Conservation (phyloP, 2,888 invertebrate species). For the Gisinianus flammeolus region DNA sequence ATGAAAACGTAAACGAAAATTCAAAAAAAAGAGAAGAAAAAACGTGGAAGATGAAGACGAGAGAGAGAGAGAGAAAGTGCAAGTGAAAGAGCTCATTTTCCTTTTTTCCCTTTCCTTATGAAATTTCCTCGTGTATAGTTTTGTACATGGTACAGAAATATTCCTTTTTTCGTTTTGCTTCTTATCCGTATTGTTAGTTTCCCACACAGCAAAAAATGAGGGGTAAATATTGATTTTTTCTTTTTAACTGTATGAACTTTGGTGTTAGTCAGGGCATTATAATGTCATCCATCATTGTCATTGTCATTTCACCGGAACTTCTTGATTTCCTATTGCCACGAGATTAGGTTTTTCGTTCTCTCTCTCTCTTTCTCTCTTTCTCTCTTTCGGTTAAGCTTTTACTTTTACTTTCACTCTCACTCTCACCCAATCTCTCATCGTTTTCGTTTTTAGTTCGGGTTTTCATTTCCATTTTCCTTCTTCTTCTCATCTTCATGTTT, state of each 20-base stretch:
- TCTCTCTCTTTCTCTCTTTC: not conserved
- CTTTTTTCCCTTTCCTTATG: too few species aligned
- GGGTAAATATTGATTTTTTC: conserved; percentile 15
- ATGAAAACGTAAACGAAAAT: too few species aligned
- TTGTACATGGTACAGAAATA: too few species aligned
- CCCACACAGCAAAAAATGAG: not conserved
- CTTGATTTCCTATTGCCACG: conserved; percentile 30
- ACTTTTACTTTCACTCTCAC: not conserved
- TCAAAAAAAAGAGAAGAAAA: too few species aligned
- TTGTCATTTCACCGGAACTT: conserved; percentile 33
- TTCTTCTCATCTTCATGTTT: not conserved
- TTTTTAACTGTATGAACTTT: not conserved
- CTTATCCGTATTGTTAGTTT: not conserved
- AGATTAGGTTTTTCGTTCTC: not conserved
- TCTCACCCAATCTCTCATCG: not conserved
- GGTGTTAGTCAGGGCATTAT: conserved; percentile 4
- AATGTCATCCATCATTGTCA: conserved; percentile 25
- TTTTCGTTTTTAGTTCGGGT: not conserved
- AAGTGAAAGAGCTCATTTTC: too few species aligned
- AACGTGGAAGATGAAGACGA: too few species aligned
- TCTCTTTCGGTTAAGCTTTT: not conserved
- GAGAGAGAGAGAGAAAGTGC: too few species aligned
- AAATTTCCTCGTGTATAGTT: too few species aligned
- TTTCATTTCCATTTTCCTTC: not conserved
- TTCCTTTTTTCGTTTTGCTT: not conserved